phyloP scores from a whole-genome alignment of 2,113 vertebrate genomes.

The Dolichallabes microphthalmus region DNA sequence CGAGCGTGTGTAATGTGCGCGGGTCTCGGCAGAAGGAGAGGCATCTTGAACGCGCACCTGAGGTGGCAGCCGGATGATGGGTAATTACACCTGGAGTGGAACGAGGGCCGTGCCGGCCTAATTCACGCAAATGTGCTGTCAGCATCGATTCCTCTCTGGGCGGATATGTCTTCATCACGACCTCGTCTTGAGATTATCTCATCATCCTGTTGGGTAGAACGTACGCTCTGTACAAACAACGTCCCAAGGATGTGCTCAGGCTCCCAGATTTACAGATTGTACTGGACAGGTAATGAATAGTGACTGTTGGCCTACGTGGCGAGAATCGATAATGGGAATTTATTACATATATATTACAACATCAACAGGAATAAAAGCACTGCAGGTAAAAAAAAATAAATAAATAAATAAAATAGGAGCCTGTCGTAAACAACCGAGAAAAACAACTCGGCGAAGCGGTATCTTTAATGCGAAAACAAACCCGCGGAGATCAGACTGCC shows the following conservation, averaged over 20 bases:
- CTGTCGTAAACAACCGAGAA: conserved; percentile 28
- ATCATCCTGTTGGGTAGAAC: not conserved
- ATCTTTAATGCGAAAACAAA: conserved; percentile 32
- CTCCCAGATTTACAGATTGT: conserved; percentile 63
- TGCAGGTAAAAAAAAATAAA: conserved; percentile 33
- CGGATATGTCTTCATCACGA: conserved; percentile 72
- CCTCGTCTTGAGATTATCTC: conserved; percentile 30
- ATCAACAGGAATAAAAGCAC: conserved; percentile 41
- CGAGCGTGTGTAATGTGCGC: not conserved
- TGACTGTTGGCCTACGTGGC: conserved; percentile 62
- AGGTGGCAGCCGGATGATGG: conserved; percentile 2
- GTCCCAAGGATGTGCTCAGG: not conserved
- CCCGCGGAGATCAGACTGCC: conserved; percentile 20
- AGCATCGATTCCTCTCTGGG: conserved; percentile 70
- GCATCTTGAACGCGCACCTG: conserved; percentile 5
- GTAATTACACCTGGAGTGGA: conserved; percentile 32
- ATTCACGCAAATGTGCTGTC: conserved; percentile 75
- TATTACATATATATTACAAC: conserved; percentile 41
- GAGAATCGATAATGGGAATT: conserved; percentile 68
- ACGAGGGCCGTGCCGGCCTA: conserved; percentile 49
- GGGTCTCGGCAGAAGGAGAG: not conserved
- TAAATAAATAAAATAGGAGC: not conserved
- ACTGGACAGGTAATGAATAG: conserved; percentile 72
- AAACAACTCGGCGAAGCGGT: conserved; percentile 39
- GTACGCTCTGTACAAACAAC: not conserved